Evolutionary conservation across 2,888 invertebrate species (phyloP).

Genomic region (Epiperipatus broadwayi): DNA sequence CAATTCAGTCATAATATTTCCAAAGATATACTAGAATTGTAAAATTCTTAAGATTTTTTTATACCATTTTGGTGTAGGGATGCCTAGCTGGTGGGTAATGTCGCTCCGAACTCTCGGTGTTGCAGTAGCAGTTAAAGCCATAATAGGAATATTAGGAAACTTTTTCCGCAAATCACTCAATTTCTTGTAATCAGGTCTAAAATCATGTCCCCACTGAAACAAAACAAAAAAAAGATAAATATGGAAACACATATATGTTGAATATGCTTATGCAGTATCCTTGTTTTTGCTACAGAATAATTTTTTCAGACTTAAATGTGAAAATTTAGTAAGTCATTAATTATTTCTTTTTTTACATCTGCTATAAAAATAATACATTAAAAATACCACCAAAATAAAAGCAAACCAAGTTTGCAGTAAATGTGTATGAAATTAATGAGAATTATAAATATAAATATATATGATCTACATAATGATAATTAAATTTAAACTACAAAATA

Average conservation of each 20-base stretch:
- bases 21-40: neutral
- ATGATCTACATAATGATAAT: no score
- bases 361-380: no score
- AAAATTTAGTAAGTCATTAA: no score
- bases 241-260: no score
- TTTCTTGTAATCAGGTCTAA: constrained; percentile 59
- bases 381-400: no score
- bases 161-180: constrained; percentile 47
- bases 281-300: neutral
- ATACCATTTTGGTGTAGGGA: constrained; percentile 28
- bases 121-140: constrained; percentile 79
- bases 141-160: constrained; percentile 52
- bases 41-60: neutral
- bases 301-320: neutral
- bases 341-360: no score
- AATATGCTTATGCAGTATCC: constrained; percentile 1
- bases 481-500: no score
- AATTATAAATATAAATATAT: no score
- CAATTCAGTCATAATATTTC: no score
- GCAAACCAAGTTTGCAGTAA: no score
- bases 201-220: constrained; percentile 79
- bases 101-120: constrained; percentile 75
- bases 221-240: no score
- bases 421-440: no score
- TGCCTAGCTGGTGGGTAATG: constrained; percentile 56